phyloP scores from a whole-genome alignment of 2,113 vertebrate genomes.

The Austrofundulus limnaeus region DNA sequence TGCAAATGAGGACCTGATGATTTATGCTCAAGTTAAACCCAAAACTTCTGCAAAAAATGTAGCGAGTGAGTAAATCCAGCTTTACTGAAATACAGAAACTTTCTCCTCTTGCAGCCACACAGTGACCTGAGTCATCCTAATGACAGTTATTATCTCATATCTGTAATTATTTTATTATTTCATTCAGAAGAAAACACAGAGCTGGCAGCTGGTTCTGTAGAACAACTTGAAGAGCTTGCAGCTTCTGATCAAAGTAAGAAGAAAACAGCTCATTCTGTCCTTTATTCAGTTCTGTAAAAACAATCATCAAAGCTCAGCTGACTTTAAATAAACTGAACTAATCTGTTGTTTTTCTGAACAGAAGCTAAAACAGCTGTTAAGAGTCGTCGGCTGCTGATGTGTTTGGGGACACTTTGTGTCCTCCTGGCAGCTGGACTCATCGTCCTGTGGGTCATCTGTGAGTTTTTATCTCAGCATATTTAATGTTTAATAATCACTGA shows the following conservation, averaged over 20 bases:
- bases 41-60: not conserved
- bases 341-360: not conserved
- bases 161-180: not conserved
- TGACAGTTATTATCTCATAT: not conserved
- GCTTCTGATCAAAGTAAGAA: constrained; percentile 1
- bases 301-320: not conserved
- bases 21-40: not conserved
- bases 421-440: not conserved
- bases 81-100: fast-evolving
- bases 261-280: no score
- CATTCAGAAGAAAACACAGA: constrained; percentile 1
- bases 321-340: not conserved
- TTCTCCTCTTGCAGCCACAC: no score
- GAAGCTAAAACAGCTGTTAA: constrained; percentile 6
- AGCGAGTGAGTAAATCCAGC: constrained; percentile 3
- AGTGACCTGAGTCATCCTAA: no score
- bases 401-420: constrained; percentile 19
- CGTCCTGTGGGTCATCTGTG: not conserved
- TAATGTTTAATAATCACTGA: no score
- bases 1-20: not conserved
- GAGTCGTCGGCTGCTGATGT: not conserved
- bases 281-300: not conserved
- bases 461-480: not conserved
- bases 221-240: not conserved
- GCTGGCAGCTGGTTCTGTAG: not conserved